These are phyloP conservation scores for Capitulum mitella DNA, from an alignment of 2,888 invertebrate species.

Conservation along the genomic window DNA sequence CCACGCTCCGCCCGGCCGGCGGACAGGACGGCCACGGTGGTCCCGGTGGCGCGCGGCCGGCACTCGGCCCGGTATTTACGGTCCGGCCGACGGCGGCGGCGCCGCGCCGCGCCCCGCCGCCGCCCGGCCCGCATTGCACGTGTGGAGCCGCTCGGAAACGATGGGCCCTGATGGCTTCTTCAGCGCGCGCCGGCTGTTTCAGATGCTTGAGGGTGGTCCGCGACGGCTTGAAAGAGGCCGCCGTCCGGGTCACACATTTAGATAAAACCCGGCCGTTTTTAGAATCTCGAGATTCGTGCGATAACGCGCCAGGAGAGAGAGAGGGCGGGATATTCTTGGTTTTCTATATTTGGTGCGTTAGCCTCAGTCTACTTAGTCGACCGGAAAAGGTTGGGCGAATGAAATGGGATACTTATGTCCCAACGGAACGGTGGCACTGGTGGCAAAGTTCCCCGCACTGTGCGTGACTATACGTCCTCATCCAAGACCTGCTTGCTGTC, in stretches of 20 bases:
- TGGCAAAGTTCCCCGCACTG: too few relatives aligned
- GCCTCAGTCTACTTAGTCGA: not conserved
- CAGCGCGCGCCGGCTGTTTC: not conserved
- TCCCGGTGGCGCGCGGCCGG: not conserved
- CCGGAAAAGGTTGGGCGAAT: too few relatives aligned
- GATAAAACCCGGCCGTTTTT: not conserved
- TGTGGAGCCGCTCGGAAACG: not conserved
- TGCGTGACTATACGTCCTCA: too few relatives aligned
- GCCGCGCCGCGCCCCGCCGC: too few relatives aligned
- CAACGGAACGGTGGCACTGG: too few relatives aligned
- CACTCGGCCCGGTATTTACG: not conserved
- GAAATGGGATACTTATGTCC: too few relatives aligned
- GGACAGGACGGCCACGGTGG: not conserved
- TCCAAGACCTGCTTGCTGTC: too few relatives aligned
- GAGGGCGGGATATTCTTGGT: not conserved
- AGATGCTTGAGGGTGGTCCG: not conserved
- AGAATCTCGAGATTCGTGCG: not conserved
- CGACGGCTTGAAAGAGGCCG: not conserved
- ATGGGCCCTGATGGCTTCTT: not conserved
- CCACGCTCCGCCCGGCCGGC: not conserved
- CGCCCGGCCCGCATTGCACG: not conserved
- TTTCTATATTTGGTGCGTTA: not conserved
- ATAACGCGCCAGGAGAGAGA: not conserved
- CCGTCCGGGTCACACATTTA: not conserved
- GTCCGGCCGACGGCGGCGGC: not conserved